Base-by-base conservation (phyloP, 2,113 vertebrate genomes). In the Ranitomeya imitator region DNA sequence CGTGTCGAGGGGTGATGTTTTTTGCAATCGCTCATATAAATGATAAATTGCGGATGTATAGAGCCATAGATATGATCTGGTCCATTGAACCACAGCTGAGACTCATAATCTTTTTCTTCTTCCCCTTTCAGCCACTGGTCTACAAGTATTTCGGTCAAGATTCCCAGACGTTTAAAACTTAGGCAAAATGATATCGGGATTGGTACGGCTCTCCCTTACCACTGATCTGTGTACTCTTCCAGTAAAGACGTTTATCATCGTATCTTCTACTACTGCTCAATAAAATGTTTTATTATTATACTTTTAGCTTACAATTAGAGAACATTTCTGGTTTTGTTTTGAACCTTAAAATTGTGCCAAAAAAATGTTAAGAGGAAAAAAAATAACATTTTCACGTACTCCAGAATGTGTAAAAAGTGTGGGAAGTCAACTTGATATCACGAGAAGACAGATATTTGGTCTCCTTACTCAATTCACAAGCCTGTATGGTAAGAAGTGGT, bases 61-160 rank as follows among this genome's bases (percentile, higher is more conserved):
- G 12, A 60, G 13, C 16, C 59, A 60, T 60, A 15, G 1, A 60
- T 60, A 16, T 16, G 15, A 60, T 60, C 15, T 14, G 59, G 16
- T 60, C 2, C 59, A 60, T 14, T 60, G 15, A 60, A 5, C 59
- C 16, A 18, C 18, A 65, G 37, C 37, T 45, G 3, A 45, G 37
- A 45, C 37, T 45, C 37, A 45, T 3, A 45, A 7, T 65, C 6
- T 14, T 21, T 65, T 23, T 23, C 7, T 67, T 67, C n/a, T 67
- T n/a, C n/a, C 21, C 8, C 21, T 84, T 84, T 14, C n/a, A 84
- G 82, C 82, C 82, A 6, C 37, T 84, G 18, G 7, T 84, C 37
- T 84, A n/a, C 63, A 84, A 71, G 21, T 19, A 84, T 21, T 23
- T 19, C 7, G 82, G 82, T 26, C 82, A 84, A 69, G 82, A 84